A percentile compares a stretch with the other conserved stretches of the same genome.
Evolutionary conservation across 2,113 vertebrate species (phyloP).

Genomic region (Gobiocypris rarus): DNA sequence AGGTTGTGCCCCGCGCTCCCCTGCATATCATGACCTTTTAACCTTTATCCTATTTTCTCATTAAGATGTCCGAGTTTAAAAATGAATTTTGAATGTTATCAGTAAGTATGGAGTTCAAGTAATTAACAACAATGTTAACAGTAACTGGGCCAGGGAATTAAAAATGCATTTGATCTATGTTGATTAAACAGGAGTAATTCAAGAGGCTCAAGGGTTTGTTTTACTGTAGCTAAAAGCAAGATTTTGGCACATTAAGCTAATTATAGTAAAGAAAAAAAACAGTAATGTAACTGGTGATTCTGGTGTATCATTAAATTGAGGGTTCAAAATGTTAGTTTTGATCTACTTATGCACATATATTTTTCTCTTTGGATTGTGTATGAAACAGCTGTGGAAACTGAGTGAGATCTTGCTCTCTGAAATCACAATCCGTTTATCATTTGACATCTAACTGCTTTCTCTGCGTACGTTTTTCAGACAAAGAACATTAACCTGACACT

Average conservation of each 20-base stretch:
- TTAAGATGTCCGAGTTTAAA: not conserved
- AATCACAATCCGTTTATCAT: constrained; percentile 74
- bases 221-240: not conserved
- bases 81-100: not conserved
- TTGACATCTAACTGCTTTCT: constrained; percentile 64
- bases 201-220: not conserved
- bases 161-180: constrained; percentile 10
- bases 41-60: not conserved
- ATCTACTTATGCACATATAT: not conserved
- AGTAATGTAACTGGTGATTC: not conserved
- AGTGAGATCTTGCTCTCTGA: constrained; percentile 67
- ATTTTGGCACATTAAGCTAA: not conserved
- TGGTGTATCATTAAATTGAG: not conserved
- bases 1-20: no score
- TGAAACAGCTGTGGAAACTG: not conserved
- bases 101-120: not conserved
- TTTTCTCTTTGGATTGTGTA: not conserved
- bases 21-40: not conserved
- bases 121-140: not conserved
- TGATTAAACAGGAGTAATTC: not conserved
- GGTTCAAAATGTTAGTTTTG: constrained; percentile 10
- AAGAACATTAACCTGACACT: constrained; percentile 58
- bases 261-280: not conserved
- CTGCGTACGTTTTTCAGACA: constrained; percentile 62
- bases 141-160: constrained; percentile 1